Evolutionary conservation across 2,113 vertebrate genomes (phyloP).

Genomic region (Eretmochelys imbricata): DNA sequence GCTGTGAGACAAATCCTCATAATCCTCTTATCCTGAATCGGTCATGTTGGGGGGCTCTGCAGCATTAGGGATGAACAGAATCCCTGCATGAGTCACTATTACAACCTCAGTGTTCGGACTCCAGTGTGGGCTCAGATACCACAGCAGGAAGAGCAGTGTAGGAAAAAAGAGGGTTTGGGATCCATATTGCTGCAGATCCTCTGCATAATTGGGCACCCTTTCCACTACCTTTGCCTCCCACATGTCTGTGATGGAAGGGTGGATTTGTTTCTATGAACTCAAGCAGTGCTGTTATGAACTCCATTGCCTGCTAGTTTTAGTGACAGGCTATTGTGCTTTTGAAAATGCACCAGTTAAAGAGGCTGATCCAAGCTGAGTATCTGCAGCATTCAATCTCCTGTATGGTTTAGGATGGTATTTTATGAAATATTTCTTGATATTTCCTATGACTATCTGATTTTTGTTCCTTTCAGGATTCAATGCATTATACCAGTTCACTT

Average conservation of each 20-base stretch:
- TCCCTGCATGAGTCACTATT: background rate
- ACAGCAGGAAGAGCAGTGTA: background rate
- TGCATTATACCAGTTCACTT: conserved; percentile 22
- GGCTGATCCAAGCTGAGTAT: background rate
- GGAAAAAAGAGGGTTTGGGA: background rate
- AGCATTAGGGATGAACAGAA: background rate
- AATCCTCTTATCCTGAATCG: background rate
- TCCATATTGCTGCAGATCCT: background rate
- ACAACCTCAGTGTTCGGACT: background rate
- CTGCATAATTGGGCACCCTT: background rate
- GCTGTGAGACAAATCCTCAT: background rate
- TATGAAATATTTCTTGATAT: conserved; percentile 13
- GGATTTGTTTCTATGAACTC: background rate
- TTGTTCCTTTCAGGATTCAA: background rate
- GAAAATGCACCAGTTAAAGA: background rate
- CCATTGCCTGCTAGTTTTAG: background rate
- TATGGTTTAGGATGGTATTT: conserved; percentile 9
- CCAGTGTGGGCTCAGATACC: background rate
- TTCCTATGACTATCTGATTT: conserved; percentile 48
- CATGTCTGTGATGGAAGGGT: background rate
- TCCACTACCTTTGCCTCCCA: background rate
- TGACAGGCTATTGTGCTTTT: background rate
- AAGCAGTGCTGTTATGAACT: background rate
- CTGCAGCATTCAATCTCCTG: background rate
- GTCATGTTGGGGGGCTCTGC: background rate